phyloP scores from a whole-genome alignment of 2,888 invertebrate species.

The Callyntrura sp. region DNA sequence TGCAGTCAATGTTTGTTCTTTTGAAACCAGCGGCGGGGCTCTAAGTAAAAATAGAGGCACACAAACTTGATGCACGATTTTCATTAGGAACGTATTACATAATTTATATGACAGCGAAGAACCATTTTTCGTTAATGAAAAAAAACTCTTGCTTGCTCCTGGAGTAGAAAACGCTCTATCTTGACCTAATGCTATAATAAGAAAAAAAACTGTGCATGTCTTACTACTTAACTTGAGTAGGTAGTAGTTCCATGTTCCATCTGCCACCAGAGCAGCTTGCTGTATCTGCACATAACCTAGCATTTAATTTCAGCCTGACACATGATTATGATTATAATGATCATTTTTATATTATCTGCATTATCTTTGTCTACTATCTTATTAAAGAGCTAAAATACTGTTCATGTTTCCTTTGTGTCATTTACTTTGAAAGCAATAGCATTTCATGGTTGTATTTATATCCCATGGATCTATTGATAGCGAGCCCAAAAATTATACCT shows the following conservation, averaged over 20 bases:
- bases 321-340: conserved; percentile 1
- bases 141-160: neutral
- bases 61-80: neutral
- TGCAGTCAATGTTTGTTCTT: too few relatives aligned
- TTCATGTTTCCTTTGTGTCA: too few relatives aligned
- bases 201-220: neutral
- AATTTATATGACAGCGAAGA: neutral
- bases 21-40: too few relatives aligned
- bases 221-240: neutral
- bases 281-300: too few relatives aligned
- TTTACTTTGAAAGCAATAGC: too few relatives aligned
- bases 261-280: too few relatives aligned
- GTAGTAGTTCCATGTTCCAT: neutral
- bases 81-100: conserved; percentile 6
- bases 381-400: too few relatives aligned
- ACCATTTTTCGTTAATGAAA: neutral
- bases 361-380: too few relatives aligned
- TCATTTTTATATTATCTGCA: too few relatives aligned
- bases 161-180: neutral
- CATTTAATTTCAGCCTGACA: conserved; percentile 22
- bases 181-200: conserved; percentile 14
- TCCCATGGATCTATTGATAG: too few relatives aligned
- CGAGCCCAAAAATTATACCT: too few relatives aligned
- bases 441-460: too few relatives aligned
- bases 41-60: neutral